Evolutionary conservation across 2,888 invertebrate species (phyloP).

Genomic region (Aproaerema taeniolella): DNA sequence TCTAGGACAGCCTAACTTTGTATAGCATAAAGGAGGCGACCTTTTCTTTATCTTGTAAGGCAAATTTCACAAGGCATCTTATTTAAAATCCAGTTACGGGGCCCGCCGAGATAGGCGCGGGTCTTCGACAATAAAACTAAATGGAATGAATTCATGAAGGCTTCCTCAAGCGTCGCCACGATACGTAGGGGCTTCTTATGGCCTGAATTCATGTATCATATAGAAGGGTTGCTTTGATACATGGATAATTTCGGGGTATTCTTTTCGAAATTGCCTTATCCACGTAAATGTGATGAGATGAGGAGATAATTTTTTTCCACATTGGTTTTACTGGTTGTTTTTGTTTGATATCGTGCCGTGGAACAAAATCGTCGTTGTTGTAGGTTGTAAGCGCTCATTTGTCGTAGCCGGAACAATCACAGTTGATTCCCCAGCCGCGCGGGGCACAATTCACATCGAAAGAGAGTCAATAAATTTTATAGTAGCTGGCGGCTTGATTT

Average conservation of each 20-base stretch:
- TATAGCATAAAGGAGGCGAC: conserved; percentile 58
- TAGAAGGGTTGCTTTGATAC: conserved; percentile 51
- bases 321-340: conserved; percentile 9
- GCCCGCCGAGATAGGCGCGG: conserved; percentile 70
- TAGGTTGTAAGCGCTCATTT: conserved; percentile 43
- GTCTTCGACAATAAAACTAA: conserved; percentile 75
- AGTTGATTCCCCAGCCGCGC: conserved; percentile 45
- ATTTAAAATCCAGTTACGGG: conserved; percentile 76
- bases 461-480: conserved; percentile 68
- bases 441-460: conserved; percentile 50
- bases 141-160: conserved; percentile 74
- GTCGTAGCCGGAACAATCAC: conserved; percentile 35
- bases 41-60: conserved; percentile 72
- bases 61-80: conserved; percentile 73
- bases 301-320: conserved; percentile 12
- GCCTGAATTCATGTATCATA: conserved; percentile 53
- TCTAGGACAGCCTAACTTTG: conserved; percentile 56
- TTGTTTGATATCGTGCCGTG: conserved; percentile 1
- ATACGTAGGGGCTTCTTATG: conserved; percentile 60
- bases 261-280: conserved; percentile 42
- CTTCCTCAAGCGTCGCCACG: conserved; percentile 58
- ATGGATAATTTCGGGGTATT: conserved; percentile 41
- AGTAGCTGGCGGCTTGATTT: conserved; percentile 67
- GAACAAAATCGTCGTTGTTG: conserved; percentile 26
- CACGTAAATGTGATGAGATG: conserved; percentile 33